Evolutionary conservation across 2,113 vertebrate genomes (phyloP).

Genomic region (Paramormyrops kingsleyae): DNA sequence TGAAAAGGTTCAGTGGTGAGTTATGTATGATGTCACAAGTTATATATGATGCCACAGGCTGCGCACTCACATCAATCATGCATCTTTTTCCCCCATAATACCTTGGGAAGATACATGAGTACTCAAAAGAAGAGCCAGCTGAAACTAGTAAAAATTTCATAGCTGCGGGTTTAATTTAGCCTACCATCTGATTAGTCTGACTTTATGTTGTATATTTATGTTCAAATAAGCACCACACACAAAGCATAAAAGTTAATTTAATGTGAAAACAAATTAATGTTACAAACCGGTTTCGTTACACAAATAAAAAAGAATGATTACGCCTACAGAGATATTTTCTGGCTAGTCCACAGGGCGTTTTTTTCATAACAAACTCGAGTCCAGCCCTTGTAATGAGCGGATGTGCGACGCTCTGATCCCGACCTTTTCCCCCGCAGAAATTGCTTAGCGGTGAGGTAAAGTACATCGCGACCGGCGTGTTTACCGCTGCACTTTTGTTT

Average conservation of each 20-base stretch:
- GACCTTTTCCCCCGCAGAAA: constrained; percentile 4
- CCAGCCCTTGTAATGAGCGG: background rate
- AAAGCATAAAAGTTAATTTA: background rate
- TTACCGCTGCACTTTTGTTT: constrained; percentile 9
- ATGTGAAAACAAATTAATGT: background rate
- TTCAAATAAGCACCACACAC: background rate
- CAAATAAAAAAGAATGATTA: background rate
- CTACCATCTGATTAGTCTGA: background rate
- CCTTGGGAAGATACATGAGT: background rate
- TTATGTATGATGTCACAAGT: background rate
- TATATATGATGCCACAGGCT: background rate
- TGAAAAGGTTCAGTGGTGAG: background rate
- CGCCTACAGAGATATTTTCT: background rate
- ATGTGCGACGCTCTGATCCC: background rate
- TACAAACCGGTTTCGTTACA: background rate
- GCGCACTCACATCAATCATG: background rate
- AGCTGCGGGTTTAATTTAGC: background rate
- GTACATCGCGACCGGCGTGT: background rate
- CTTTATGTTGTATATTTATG: background rate
- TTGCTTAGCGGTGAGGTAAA: background rate
- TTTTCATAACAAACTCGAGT: background rate
- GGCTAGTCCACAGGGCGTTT: background rate
- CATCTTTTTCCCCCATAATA: background rate
- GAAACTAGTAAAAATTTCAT: background rate
- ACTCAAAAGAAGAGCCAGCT: background rate